phyloP scores from a whole-genome alignment of 2,797 vertebrate species.

The Melanotaenia maccullochi region DNA sequence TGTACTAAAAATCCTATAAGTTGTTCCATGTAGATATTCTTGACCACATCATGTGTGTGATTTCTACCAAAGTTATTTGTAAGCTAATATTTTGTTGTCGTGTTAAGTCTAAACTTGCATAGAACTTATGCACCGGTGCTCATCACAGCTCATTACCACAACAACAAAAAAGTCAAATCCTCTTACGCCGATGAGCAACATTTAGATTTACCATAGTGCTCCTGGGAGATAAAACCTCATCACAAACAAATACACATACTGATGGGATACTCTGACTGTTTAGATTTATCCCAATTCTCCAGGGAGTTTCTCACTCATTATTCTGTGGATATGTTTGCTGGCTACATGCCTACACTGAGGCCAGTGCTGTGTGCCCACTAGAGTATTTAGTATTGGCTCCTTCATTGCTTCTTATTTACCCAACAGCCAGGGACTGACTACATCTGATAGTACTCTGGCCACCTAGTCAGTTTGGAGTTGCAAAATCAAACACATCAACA shows the following conservation, averaged over 20 bases:
- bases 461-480: slow-evolving; percentile 57
- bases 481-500: slow-evolving; percentile 60
- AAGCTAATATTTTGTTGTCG: slow-evolving; percentile 22
- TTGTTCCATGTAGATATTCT: no score
- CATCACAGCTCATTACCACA: slow-evolving; percentile 78
- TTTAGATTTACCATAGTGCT: slow-evolving; percentile 76
- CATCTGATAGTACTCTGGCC: slow-evolving; percentile 63
- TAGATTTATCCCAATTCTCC: slow-evolving; percentile 68
- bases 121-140: slow-evolving; percentile 70
- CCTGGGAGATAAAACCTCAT: slow-evolving; percentile 64
- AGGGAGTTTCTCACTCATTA: slow-evolving; percentile 69
- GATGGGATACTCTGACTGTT: slow-evolving; percentile 69
- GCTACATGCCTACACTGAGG: slow-evolving; percentile 66
- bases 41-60: no score
- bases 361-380: slow-evolving; percentile 62
- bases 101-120: slow-evolving; percentile 23
- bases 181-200: slow-evolving; percentile 75
- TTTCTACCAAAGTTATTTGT: background rate
- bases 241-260: slow-evolving; percentile 41
- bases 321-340: slow-evolving; percentile 65
- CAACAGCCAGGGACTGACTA: slow-evolving; percentile 47
- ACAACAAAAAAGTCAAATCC: slow-evolving; percentile 77
- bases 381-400: slow-evolving; percentile 63
- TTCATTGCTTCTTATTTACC: slow-evolving; percentile 67
- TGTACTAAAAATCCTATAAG: no score